Evolutionary conservation across 2,888 invertebrate genomes (phyloP).

Genomic region (Ptychoptera contaminata): DNA sequence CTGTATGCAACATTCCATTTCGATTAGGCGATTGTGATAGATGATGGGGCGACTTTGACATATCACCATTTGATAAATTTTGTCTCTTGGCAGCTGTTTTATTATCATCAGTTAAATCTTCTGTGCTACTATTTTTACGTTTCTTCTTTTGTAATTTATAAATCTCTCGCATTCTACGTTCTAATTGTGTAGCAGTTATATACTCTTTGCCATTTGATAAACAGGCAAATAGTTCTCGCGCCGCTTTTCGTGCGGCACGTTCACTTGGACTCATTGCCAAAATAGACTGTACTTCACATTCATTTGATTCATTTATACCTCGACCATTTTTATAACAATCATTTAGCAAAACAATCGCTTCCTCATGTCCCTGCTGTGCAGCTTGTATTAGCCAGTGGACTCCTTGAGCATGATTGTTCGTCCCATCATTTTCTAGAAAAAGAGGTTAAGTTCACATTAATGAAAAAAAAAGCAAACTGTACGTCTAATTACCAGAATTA

Average conservation of each 20-base stretch:
- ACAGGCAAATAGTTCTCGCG: constrained; percentile 74
- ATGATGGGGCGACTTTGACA: constrained; percentile 12
- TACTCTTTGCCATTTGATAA: constrained; percentile 74
- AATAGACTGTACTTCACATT: constrained; percentile 56
- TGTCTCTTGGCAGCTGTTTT: constrained; percentile 17
- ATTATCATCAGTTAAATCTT: constrained; percentile 19
- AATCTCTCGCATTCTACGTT: constrained; percentile 55
- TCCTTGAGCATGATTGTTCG: constrained; percentile 58
- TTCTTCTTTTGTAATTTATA: constrained; percentile 32
- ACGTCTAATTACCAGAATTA: constrained; percentile 44
- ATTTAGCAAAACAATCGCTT: constrained; percentile 61
- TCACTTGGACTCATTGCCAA: constrained; percentile 73
- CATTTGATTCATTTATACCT: constrained; percentile 59
- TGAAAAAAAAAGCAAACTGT: not conserved
- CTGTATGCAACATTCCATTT: constrained; percentile 26
- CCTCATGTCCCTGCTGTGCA: constrained; percentile 79
- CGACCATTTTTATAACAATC: constrained; percentile 45
- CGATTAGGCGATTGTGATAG: constrained; percentile 7
- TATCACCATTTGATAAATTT: constrained; percentile 13
- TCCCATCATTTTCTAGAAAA: constrained; percentile 44
- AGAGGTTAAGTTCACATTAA: not conserved
- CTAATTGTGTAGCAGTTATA: constrained; percentile 70
- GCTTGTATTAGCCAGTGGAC: constrained; percentile 87
- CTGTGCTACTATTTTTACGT: constrained; percentile 18
- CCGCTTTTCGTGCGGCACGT: constrained; percentile 74